Base-by-base conservation (phyloP, 2,888 invertebrate genomes). In the Agrotis segetum region DNA sequence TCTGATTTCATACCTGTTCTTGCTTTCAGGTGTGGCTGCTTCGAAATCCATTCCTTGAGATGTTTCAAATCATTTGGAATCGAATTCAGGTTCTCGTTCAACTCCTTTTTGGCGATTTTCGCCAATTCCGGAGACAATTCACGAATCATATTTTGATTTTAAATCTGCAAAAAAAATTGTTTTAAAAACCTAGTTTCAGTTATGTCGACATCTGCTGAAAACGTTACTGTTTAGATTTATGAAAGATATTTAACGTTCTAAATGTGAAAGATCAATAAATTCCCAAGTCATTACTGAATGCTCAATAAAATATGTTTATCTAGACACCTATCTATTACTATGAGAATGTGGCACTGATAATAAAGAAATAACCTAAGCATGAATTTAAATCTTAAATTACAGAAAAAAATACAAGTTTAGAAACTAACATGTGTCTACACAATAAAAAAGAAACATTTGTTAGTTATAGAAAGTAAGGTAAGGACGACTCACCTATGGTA, bases 11-110 rank as follows among this genome's bases (percentile, higher is more conserved):
- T 77, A 97, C 97, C 97, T 88, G 95, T 96, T 87, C 97, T 95
- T 13, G 96, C 96, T 81, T 88, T 93, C 58, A 97, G 88, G 84
- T 97, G 96, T 0, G 96, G 94, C 84, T 97, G 97, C 85, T 96
- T 96, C 5, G 91, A 87, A 61, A 97, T 91, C 97, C 97, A 97
- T 50, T 96, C 95, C 81, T 95, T 95, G 40, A 97, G 89, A 78
- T 92, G 88, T 64, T 89, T 84, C 58, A 97, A 87, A 85, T 96
- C 96, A 49, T 92, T 90, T n/a, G 87, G 82, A 6, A 93, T 88
- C 67, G 92, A 89, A 3, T 89, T 92, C 0, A 96, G 94, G 71
- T 96, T 96, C 82, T 97, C 97, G 55, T 96, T 94, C 29, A 97
- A 85, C 77, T 97, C 96, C 5, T 92, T 87, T 67, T 89, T 91